Conservation (phyloP, 1,140 invertebrate species). For the Maniola jurtina region DNA sequence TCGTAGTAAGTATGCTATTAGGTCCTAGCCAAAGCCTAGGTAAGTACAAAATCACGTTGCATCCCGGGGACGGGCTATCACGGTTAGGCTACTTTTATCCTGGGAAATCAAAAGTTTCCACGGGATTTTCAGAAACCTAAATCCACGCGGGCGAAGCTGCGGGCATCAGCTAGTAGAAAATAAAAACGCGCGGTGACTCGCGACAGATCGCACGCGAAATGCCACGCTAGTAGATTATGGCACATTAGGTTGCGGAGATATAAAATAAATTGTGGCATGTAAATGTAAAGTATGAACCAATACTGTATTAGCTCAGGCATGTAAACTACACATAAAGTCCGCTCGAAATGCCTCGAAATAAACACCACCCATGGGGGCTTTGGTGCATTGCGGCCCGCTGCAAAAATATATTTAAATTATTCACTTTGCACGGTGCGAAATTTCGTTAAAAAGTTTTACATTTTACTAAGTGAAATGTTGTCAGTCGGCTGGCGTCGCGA, state of each 20-base stretch:
- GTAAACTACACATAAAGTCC: constrained; percentile 18
- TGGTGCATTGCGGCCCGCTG: constrained; percentile 30
- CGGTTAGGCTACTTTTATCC: too few species aligned
- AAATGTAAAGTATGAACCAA: background rate
- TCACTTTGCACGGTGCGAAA: constrained; percentile 9
- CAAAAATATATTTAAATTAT: constrained; percentile 16
- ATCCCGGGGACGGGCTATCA: too few species aligned
- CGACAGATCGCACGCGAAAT: too few species aligned
- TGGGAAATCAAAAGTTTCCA: too few species aligned
- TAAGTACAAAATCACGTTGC: too few species aligned
- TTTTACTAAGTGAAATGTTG: constrained; percentile 9
- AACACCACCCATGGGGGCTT: constrained; percentile 26
- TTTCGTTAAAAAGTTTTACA: constrained; percentile 8
- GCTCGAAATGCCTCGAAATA: constrained; percentile 10
- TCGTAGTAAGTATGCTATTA: too few species aligned
- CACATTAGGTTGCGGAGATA: background rate
- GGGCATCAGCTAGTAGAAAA: too few species aligned
- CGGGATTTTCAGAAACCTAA: too few species aligned
- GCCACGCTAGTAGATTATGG: too few species aligned
- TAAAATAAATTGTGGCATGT: background rate
- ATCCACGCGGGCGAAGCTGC: too few species aligned
- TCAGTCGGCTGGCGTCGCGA: background rate
- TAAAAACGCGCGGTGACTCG: too few species aligned
- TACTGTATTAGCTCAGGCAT: constrained; percentile 9
- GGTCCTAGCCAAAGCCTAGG: too few species aligned